These are phyloP conservation scores for Aphidoletes aphidimyza DNA, from an alignment of 2,888 invertebrate species.

Conservation along the genomic window DNA sequence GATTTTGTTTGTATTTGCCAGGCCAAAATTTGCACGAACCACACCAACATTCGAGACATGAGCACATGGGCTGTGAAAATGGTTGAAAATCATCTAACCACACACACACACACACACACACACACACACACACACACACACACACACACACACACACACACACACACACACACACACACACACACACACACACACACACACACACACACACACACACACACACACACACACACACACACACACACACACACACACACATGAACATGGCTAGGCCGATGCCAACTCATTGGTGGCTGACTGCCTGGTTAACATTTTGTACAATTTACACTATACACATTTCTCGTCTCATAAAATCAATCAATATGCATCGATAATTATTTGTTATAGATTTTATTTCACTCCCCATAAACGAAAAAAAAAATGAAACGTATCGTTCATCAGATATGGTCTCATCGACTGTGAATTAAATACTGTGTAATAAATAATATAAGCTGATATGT, in stretches of 20 bases:
- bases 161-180: too few relatives aligned
- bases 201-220: too few relatives aligned
- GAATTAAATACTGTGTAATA: slow-evolving; percentile 2
- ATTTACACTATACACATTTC: not conserved
- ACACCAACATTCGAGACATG: not conserved
- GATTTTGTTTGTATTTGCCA: not conserved
- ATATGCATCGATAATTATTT: not conserved
- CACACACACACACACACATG: too few relatives aligned
- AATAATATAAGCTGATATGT: too few relatives aligned
- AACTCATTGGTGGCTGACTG: not conserved
- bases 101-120: not conserved
- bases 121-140: too few relatives aligned
- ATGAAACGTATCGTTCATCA: not conserved
- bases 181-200: not conserved
- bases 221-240: too few relatives aligned
- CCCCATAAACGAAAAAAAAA: not conserved
- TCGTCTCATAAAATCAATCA: not conserved
- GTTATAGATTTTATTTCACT: not conserved
- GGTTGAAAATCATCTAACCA: not conserved
- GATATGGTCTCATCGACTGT: not conserved
- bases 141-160: too few relatives aligned
- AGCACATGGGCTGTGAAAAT: not conserved
- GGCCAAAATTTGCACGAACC: not conserved
- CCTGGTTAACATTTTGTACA: not conserved
- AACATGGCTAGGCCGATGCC: too few relatives aligned